Evolutionary conservation across 2,888 invertebrate genomes (phyloP).

Genomic region (Caenorhabditis zanzibari): DNA sequence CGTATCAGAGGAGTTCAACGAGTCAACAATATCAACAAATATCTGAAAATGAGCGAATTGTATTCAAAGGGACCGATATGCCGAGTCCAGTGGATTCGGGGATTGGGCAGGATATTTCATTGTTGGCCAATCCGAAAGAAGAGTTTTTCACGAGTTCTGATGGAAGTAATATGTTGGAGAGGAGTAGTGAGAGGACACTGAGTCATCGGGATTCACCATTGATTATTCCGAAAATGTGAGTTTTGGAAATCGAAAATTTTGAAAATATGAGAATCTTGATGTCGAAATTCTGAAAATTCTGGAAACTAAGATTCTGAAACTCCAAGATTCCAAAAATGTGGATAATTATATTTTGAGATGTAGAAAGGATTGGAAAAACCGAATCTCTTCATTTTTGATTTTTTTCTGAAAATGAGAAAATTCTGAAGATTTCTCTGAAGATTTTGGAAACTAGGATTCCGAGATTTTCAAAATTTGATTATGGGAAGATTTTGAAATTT

Average conservation of each 20-base stretch:
- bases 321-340: no score
- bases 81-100: slow-evolving; percentile 90
- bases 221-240: slow-evolving; percentile 98
- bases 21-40: slow-evolving; percentile 58
- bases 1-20: slow-evolving; percentile 48
- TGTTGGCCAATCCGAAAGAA: slow-evolving; percentile 74
- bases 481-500: no score
- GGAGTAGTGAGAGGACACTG: slow-evolving; percentile 72
- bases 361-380: no score
- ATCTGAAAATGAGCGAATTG: slow-evolving; percentile 58
- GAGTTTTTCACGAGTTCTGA: slow-evolving; percentile 66
- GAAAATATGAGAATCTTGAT: background rate
- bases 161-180: slow-evolving; percentile 64
- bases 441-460: no score
- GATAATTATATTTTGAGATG: no score
- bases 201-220: slow-evolving; percentile 84
- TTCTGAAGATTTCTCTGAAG: no score
- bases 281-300: no score
- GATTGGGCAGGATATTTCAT: slow-evolving; percentile 87
- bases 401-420: no score
- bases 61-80: slow-evolving; percentile 87
- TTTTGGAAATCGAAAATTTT: slow-evolving; percentile 82
- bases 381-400: no score
- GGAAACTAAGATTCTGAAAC: no score
- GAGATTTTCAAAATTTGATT: no score